These are phyloP conservation scores for Siphonodentalium dalli DNA, from an alignment of 2,888 invertebrate species.

Conservation along the genomic window DNA sequence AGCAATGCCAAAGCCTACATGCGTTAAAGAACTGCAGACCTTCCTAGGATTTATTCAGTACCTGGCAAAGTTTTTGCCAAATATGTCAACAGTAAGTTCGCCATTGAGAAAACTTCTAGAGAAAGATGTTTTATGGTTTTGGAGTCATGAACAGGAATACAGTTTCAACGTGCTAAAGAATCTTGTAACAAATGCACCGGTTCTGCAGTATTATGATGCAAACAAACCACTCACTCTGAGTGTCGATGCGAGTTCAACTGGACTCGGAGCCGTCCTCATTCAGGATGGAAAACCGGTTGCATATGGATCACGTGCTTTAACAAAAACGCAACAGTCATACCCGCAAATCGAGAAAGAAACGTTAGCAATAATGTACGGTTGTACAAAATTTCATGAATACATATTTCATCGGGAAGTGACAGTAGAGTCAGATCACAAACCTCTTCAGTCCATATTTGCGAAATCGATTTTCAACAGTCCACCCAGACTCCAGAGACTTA, in stretches of 20 bases:
- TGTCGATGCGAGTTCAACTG: conserved; percentile 19
- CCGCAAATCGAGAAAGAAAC: conserved; percentile 21
- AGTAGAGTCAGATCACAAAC: conserved; percentile 19
- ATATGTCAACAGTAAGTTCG: conserved; percentile 18
- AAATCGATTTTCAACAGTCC: conserved; percentile 18
- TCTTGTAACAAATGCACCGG: conserved; percentile 12
- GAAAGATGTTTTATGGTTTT: conserved; percentile 14
- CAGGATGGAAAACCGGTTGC: conserved; percentile 20
- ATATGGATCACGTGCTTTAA: conserved; percentile 21
- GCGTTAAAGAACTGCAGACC: conserved; percentile 17
- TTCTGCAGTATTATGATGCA: conserved; percentile 16
- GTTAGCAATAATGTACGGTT: conserved; percentile 16
- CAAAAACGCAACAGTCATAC: conserved; percentile 20
- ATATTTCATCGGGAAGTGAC: conserved; percentile 5
- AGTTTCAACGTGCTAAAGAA: conserved; percentile 12
- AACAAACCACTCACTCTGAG: conserved; percentile 7
- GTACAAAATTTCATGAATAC: conserved; percentile 13
- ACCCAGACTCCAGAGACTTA: conserved; percentile 15
- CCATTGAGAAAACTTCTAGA: conserved; percentile 14
- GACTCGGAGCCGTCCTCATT: too few relatives aligned
- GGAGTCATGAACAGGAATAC: conserved; percentile 4
- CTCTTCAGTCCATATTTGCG: conserved; percentile 16
- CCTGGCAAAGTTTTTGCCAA: conserved; percentile 22
- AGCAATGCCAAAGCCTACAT: conserved; percentile 9
- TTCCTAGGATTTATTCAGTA: conserved; percentile 22